Evolutionary conservation across 1,140 invertebrate species (phyloP).

Genomic region (Asobara japonica): DNA sequence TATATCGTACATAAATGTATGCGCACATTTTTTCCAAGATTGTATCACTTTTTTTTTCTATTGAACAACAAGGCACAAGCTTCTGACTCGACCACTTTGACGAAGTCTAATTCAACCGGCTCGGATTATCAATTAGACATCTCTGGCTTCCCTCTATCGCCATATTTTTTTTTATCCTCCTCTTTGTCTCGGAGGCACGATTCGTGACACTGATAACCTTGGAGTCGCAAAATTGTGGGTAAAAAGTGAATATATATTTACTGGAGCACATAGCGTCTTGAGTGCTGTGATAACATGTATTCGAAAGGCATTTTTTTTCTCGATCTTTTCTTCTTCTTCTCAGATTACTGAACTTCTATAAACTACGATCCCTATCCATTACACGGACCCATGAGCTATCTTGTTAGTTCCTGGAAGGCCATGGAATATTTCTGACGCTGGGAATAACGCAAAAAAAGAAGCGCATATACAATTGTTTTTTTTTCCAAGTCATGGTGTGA

Average conservation of each 20-base stretch:
- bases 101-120: not conserved
- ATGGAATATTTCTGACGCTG: no score
- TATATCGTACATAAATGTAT: no score
- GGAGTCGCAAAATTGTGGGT: not conserved
- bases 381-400: no score
- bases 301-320: not conserved
- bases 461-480: no score
- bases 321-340: conserved; percentile 2
- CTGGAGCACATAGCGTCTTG: not conserved
- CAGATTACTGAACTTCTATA: no score
- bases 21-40: no score
- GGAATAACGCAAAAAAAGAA: no score
- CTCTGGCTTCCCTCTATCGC: not conserved
- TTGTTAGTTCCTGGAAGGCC: no score
- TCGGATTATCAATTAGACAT: conserved; percentile 12
- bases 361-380: no score
- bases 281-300: conserved; percentile 12
- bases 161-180: not conserved
- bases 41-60: no score
- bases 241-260: not conserved
- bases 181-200: not conserved
- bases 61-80: not conserved
- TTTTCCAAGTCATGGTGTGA: no score
- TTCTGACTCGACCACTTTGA: not conserved
- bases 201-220: not conserved